A percentile compares a stretch with the other conserved stretches of the same genome.
Evolutionary conservation across 1,140 invertebrate species (phyloP).

Genomic region (Scaptodrosophila lebanonensis): DNA sequence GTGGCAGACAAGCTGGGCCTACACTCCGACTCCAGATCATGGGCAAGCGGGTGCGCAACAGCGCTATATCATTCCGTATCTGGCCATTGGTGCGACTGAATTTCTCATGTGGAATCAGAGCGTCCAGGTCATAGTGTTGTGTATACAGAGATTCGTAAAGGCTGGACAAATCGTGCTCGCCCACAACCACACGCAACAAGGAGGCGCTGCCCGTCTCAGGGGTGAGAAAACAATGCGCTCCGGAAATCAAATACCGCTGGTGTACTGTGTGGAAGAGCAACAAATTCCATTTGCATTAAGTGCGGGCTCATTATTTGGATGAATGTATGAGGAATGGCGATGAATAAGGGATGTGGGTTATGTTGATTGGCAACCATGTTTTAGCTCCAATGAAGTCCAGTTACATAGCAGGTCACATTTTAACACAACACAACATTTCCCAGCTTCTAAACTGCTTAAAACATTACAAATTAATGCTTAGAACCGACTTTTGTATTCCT

Average conservation of each 20-base stretch:
- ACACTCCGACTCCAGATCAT: conserved; percentile 61
- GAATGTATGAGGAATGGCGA: too few relatives aligned
- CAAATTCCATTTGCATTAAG: not conserved
- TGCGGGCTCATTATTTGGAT: too few relatives aligned
- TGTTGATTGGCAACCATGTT: too few relatives aligned
- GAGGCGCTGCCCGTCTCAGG: conserved; percentile 41
- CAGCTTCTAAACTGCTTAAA: too few relatives aligned
- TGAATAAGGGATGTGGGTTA: too few relatives aligned
- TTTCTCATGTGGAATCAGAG: conserved; percentile 54
- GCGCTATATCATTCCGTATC: conserved; percentile 64
- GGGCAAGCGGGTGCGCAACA: conserved; percentile 43
- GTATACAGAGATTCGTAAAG: conserved; percentile 57
- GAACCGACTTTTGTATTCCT: too few relatives aligned
- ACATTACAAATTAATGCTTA: too few relatives aligned
- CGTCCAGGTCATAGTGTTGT: conserved; percentile 45
- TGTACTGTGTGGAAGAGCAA: conserved; percentile 37
- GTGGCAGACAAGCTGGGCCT: conserved; percentile 65
- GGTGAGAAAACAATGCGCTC: conserved; percentile 64
- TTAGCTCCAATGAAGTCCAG: too few relatives aligned
- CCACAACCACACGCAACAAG: conserved; percentile 53
- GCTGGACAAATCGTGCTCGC: conserved; percentile 64
- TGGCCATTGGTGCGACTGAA: conserved; percentile 43
- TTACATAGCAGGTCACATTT: too few relatives aligned
- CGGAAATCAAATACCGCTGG: conserved; percentile 62
- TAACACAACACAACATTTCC: too few relatives aligned